Percentiles rank a stretch among this genome's conserved stretches.
phyloP scores from a whole-genome alignment of 2,113 vertebrate species.

The Diadophis punctatus region DNA sequence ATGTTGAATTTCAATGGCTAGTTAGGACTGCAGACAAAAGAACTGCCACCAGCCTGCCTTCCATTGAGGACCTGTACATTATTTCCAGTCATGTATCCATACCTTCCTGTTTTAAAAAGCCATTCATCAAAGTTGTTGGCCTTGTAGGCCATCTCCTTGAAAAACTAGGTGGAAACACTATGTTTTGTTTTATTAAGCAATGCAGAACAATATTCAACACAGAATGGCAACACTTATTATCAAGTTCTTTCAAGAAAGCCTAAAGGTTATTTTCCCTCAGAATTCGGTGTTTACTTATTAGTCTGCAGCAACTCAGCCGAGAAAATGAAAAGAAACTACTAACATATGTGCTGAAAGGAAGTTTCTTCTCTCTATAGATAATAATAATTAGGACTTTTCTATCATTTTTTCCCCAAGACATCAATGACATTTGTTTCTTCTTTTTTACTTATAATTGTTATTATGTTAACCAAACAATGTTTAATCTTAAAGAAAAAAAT shows the following conservation, averaged over 20 bases:
- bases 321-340: conserved; percentile 39
- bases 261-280: conserved; percentile 58
- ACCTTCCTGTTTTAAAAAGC: not conserved
- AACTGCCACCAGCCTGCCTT: too few species aligned
- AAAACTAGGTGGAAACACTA: conserved; percentile 3
- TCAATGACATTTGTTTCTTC: conserved; percentile 45
- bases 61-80: not conserved
- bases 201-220: conserved; percentile 35
- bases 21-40: too few species aligned
- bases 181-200: conserved; percentile 17
- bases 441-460: not conserved
- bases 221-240: conserved; percentile 54
- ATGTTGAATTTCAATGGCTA: not conserved
- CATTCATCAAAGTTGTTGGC: not conserved
- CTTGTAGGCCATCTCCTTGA: not conserved
- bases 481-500: not conserved
- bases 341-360: conserved; percentile 53
- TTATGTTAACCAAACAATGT: not conserved
- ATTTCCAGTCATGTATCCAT: conserved; percentile 10
- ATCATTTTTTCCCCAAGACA: conserved; percentile 37
- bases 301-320: conserved; percentile 45
- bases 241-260: conserved; percentile 56
- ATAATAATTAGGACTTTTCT: conserved; percentile 56
- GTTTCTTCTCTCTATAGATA: conserved; percentile 42
- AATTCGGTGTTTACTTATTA: conserved; percentile 56